Evolutionary conservation across 1,140 invertebrate genomes (phyloP), one percentile per base, ranked within the genome.

Genomic region (Listronotus oregonensis): DNA sequence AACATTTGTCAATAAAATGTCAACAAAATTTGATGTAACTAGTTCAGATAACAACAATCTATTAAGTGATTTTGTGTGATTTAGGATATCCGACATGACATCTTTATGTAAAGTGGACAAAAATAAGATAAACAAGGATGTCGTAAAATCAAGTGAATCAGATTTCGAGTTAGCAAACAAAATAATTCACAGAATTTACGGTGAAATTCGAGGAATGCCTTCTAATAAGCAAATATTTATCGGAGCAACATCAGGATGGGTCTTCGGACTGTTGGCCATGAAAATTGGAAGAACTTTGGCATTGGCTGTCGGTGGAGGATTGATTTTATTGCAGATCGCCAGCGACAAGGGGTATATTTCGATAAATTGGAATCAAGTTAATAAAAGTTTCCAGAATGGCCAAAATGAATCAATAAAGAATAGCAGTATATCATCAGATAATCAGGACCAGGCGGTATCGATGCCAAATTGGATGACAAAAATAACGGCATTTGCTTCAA

Each of bases 201-300:
- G 84, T 42, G 90, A 93, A 78, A 87, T 94, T 51, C 87, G 88
- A 51, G 90, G 90, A 77, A 87, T 85, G 56, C 18, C 42, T 15
- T 46, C 56, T 7, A 58, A 58, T 47, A 42, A 47, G 12, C 47
- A 64, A 63, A 60, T 63, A 9, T 14, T 60, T n/a, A 46, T 54
- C 15, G 39, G 42, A 31, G 56, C 32, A 7, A 57, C 42, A 9
- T 49, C 34, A 17, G 50, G 40, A 94, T 47, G 94, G 92, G 79
- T 90, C 18, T 92, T 93, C 62, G 94, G 94, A 42, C 94, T 90
- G 77, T 78, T 95, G 37, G 89, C 91, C 69, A 91, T 94, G 85
- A 96, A 95, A 85, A 86, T 96, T 70, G 93, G 94, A 11, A 96
- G 95, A 85, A 81, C 90, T 63, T 91, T 91, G 46, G 94, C 93